Evolutionary conservation across 2,797 vertebrate genomes (phyloP), one percentile per base, ranked within the genome.

Genomic region (Paedocypris micromegethes): DNA sequence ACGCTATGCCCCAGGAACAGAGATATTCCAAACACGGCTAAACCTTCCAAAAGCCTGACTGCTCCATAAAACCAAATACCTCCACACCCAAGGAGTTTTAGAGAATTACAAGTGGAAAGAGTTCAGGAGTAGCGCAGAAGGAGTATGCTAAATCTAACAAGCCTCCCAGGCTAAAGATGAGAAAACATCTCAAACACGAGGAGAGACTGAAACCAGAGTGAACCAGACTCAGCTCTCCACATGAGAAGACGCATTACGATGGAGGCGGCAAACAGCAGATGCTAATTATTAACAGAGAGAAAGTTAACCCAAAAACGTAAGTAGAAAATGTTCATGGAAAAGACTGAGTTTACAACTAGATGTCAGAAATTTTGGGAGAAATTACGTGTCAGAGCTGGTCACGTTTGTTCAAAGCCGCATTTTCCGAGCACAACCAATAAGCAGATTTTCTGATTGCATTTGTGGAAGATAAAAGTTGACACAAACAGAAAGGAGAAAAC

Each of bases 201-300:
- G 44, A 58, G 54, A 71, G 23, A 23, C 23, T 23, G 23, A 23
- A 23, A 23, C 23, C 23, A 23, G 23, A 23, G 23, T 23, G 23
- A 23, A 23, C 23, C 23, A 23, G 23, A 1, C 23, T 23, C 23
- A 23, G 23, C 23, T 23, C 23, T 23, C 23, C 41, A 50, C 55
- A 70, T 70, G 68, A 70, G 53, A 70, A 57, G 59, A 68, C 67
- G 58, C 60, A 75, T 55, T 76, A 81, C 66, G 72, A 53, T 39
- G 40, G 54, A 54, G 60, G 54, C 62, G 66, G 57, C 66, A 53
- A 53, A 65, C 57, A 74, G 75, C 84, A 83, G 80, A 85, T 83
- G 80, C 78, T 82, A 86, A 78, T 68, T 70, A 80, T 87, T 84
- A 82, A 79, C 66, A 53, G 65, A 74, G 73, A 71, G 64, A 54